Evolutionary conservation across 2,888 invertebrate species (phyloP).

Genomic region (Agriopis aurantiaria): DNA sequence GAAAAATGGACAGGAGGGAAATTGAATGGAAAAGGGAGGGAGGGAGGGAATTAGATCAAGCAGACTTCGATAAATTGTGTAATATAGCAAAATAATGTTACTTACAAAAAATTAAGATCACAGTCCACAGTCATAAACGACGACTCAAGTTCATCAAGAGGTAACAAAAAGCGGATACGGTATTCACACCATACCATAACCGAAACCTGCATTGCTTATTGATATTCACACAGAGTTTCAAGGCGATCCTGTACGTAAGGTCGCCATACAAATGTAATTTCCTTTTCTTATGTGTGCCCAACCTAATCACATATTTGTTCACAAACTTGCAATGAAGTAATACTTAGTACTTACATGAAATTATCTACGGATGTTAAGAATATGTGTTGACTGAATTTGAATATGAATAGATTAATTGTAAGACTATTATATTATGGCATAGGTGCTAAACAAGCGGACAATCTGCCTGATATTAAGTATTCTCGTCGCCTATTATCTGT

Average conservation of each 20-base stretch:
- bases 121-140: no score
- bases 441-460: no score
- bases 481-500: no score
- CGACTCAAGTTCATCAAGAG: constrained; percentile 18
- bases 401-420: neutral
- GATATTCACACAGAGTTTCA: constrained; percentile 46
- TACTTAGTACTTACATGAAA: constrained; percentile 24
- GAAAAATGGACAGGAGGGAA: no score
- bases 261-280: constrained; percentile 42
- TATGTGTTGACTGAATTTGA: neutral
- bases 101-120: neutral
- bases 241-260: constrained; percentile 45
- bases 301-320: constrained; percentile 37
- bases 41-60: no score
- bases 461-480: no score
- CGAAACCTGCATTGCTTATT: constrained; percentile 38
- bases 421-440: neutral
- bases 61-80: no score
- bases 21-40: no score
- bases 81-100: no score
- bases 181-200: constrained; percentile 41
- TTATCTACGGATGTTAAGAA: constrained; percentile 16
- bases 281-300: constrained; percentile 42
- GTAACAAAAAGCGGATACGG: constrained; percentile 43
- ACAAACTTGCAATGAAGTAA: constrained; percentile 25